phyloP scores from a whole-genome alignment of 1,140 invertebrate genomes.

The Rhagoletis zephyria region DNA sequence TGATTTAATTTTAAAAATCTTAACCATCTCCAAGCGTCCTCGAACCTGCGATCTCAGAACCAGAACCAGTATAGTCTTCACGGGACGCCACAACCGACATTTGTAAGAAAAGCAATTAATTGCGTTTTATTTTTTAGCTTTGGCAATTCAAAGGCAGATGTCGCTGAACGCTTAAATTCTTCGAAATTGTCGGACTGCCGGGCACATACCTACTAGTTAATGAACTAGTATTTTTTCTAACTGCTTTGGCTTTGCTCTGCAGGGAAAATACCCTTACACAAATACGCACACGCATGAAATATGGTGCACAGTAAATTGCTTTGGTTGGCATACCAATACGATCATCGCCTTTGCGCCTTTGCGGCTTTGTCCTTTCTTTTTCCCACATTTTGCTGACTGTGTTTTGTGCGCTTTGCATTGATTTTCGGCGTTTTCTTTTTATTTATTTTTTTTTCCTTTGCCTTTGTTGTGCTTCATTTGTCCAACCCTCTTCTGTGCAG shows the following conservation, averaged over 20 bases:
- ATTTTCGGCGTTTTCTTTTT: slow-evolving; percentile 47
- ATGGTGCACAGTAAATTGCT: slow-evolving; percentile 28
- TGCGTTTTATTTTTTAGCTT: too few species aligned
- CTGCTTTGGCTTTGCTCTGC: too few species aligned
- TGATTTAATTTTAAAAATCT: too few species aligned
- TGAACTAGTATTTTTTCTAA: not conserved
- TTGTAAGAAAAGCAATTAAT: too few species aligned
- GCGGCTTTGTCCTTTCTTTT: slow-evolving; percentile 50
- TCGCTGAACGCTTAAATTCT: too few species aligned
- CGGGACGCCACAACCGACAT: too few species aligned
- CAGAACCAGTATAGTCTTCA: too few species aligned
- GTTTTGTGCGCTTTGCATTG: slow-evolving; percentile 28
- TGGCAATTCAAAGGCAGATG: too few species aligned
- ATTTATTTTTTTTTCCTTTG: not conserved
- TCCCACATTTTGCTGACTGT: slow-evolving; percentile 43
- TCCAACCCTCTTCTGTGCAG: slow-evolving; percentile 49
- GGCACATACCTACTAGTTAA: too few species aligned
- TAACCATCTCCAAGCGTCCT: too few species aligned
- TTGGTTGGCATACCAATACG: slow-evolving; percentile 32
- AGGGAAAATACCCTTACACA: not conserved
- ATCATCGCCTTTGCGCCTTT: slow-evolving; percentile 40
- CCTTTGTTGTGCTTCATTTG: slow-evolving; percentile 40
- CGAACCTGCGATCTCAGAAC: too few species aligned
- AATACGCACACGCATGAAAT: not conserved
- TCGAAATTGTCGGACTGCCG: too few species aligned